Conservation (phyloP, 2,113 vertebrate species). For the Triplophysa tibetana region DNA sequence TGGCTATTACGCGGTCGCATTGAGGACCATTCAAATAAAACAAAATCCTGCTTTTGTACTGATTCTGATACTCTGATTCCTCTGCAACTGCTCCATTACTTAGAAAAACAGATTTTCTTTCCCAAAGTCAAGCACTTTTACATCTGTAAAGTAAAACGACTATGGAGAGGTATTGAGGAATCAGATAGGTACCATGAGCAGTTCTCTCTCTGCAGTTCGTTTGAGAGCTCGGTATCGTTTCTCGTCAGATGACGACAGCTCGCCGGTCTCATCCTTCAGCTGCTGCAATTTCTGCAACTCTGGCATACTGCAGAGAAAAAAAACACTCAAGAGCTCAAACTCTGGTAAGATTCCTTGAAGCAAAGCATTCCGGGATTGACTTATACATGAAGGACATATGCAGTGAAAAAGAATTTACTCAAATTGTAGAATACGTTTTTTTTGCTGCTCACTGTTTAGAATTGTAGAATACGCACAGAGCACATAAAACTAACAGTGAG, state of each 20-base stretch:
- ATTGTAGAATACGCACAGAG: no score
- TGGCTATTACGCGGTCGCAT: neutral
- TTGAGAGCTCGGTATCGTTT: conserved; percentile 96
- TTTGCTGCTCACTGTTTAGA: no score
- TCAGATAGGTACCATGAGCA: conserved; percentile 84
- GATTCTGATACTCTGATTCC: no score
- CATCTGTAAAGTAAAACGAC: neutral
- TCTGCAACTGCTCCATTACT: no score
- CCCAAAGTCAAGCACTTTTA: no score
- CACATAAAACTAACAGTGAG: no score
- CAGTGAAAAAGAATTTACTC: no score
- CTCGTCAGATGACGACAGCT: conserved; percentile 94
- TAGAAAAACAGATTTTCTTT: no score
- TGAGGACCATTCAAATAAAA: neutral
- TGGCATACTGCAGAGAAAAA: conserved; percentile 81
- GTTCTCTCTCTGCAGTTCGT: conserved; percentile 90
- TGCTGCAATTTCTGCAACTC: conserved; percentile 98
- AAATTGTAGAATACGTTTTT: no score
- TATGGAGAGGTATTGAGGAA: neutral
- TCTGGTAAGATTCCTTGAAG: no score
- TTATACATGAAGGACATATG: no score
- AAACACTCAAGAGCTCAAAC: neutral
- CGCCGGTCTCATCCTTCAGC: conserved; percentile 96
- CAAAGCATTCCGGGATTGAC: neutral
- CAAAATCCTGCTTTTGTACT: neutral